Conservation (phyloP, 2,113 vertebrate species). For the Catharus minimus region DNA sequence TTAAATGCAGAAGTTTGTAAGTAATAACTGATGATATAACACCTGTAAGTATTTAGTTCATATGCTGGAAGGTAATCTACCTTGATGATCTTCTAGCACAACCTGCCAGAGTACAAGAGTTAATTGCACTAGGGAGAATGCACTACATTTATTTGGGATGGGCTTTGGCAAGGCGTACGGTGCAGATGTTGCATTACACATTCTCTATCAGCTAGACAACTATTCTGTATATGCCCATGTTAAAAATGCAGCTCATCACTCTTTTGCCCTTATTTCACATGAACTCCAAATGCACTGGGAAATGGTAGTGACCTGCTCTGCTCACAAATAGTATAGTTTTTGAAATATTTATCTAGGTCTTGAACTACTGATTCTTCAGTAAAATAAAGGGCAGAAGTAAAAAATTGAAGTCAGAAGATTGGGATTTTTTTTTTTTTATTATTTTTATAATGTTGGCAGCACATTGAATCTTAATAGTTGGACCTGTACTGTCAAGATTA, state of each 20-base stretch:
- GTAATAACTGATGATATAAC: constrained; percentile 81
- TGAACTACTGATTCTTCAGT: constrained; percentile 66
- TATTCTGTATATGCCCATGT: constrained; percentile 51
- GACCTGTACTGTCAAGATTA: constrained; percentile 24
- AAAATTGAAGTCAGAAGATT: constrained; percentile 57
- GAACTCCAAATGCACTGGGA: constrained; percentile 68
- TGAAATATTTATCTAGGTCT: constrained; percentile 74
- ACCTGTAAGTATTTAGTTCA: constrained; percentile 86
- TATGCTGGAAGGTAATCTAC: constrained; percentile 81
- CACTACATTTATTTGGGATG: constrained; percentile 76
- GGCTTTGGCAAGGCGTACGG: constrained; percentile 71
- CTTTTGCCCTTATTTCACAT: constrained; percentile 67
- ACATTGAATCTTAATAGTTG: constrained; percentile 57
- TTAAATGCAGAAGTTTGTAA: constrained; percentile 82
- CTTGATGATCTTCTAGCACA: constrained; percentile 82
- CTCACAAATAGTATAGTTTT: constrained; percentile 63
- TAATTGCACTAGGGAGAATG: constrained; percentile 80
- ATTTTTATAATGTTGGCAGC: constrained; percentile 48
- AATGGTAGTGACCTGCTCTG: constrained; percentile 56
- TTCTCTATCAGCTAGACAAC: constrained; percentile 70
- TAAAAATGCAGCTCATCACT: constrained; percentile 61
- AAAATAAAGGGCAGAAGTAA: constrained; percentile 63
- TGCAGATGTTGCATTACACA: constrained; percentile 76
- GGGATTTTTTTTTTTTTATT: constrained; percentile 15
- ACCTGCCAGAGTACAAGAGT: constrained; percentile 73